These are phyloP conservation scores for Bombus consobrinus DNA, from an alignment of 1,140 invertebrate genomes.

Conservation along the genomic window DNA sequence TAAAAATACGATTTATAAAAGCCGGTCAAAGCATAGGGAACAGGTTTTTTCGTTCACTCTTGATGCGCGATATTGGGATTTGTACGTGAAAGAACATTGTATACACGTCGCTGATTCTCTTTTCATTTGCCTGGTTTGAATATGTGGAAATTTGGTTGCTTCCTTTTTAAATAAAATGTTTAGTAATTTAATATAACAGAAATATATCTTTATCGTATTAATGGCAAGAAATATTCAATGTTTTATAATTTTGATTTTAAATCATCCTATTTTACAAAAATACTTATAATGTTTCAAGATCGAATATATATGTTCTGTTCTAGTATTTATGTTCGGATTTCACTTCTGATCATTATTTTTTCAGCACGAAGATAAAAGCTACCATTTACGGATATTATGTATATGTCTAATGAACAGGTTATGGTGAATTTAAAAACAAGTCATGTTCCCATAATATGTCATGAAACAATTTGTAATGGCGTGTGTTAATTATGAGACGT, in stretches of 20 bases:
- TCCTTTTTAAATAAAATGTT: not conserved
- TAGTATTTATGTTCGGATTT: too few relatives aligned
- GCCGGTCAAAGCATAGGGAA: not conserved
- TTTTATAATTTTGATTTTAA: not conserved
- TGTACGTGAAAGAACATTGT: not conserved
- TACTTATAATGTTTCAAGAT: too few relatives aligned
- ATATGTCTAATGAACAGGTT: too few relatives aligned
- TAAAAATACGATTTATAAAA: conserved; percentile 28
- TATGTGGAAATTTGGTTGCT: not conserved
- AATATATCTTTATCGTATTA: not conserved
- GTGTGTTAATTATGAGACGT: too few relatives aligned
- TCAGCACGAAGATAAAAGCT: too few relatives aligned
- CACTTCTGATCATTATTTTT: too few relatives aligned
- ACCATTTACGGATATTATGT: too few relatives aligned
- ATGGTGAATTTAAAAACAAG: too few relatives aligned
- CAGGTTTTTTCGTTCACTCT: not conserved
- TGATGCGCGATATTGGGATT: conserved; percentile 6
- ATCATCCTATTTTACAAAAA: not conserved
- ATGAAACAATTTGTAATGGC: too few relatives aligned
- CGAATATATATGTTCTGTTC: too few relatives aligned
- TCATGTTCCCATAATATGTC: too few relatives aligned
- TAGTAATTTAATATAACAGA: not conserved
- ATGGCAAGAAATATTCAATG: not conserved
- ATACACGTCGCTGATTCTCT: not conserved
- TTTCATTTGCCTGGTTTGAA: not conserved